phyloP scores from a whole-genome alignment of 1,140 invertebrate genomes.

The Gonioctena quinquepunctata region DNA sequence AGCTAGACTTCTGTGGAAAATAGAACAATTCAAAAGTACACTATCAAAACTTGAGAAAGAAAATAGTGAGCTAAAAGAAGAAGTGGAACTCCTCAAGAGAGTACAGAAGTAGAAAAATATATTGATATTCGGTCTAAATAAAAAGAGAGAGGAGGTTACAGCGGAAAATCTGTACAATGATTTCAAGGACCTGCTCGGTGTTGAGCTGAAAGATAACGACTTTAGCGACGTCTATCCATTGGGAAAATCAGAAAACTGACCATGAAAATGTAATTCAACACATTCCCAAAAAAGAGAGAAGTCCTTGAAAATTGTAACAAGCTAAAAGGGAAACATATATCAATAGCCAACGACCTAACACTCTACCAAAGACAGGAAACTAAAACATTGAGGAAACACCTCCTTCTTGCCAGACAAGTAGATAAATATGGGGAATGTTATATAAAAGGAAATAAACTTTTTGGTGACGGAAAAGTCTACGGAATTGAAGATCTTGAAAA shows the following conservation, averaged over 20 bases:
- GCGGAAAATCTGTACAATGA: neutral
- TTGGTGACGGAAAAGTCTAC: neutral
- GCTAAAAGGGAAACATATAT: neutral
- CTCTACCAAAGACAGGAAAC: neutral
- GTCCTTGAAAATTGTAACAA: slow-evolving; percentile 1
- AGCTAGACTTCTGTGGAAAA: neutral
- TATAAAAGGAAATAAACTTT: slow-evolving; percentile 1
- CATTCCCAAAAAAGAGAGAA: neutral
- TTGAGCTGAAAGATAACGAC: neutral
- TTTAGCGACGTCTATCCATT: neutral
- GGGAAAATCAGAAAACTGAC: neutral
- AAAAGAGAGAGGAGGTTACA: neutral
- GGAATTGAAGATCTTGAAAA: neutral
- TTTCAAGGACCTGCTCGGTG: neutral
- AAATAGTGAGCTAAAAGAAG: neutral
- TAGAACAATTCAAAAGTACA: neutral
- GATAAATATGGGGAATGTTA: neutral
- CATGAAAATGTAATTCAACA: neutral
- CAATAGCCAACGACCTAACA: neutral
- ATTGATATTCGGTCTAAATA: neutral
- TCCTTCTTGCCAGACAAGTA: neutral
- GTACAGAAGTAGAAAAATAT: neutral
- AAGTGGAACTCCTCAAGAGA: neutral
- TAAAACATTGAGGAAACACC: neutral
- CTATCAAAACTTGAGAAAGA: neutral